Evolutionary conservation across 2,888 invertebrate species (phyloP), one percentile per base, ranked within the genome.

Genomic region (Zaprionus lineosus): DNA sequence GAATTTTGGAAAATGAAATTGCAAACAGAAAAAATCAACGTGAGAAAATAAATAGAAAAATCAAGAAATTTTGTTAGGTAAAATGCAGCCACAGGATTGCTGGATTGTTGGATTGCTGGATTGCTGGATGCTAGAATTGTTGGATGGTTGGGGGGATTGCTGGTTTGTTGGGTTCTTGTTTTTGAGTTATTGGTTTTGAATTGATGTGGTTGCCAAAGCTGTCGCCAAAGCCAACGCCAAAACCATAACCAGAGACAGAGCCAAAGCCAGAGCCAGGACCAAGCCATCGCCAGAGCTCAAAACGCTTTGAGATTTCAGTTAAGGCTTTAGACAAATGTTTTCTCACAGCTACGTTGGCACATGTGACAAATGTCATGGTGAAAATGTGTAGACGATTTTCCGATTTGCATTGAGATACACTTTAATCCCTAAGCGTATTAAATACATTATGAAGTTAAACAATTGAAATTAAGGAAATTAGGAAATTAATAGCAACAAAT

Each of bases 181-280:
- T 78, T 78, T 78, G 77, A 78, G 84, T 73, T 78, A 81, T 78
- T 81, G 82, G 84, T 74, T 76, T 81, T 66, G 82, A 77, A 78
- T 84, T 77, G 84, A 77, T 70, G 65, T 52, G 70, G 53, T 44
- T 44, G 43, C 47, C 44, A 56, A 40, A 26, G 37, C 47, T 41
- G 59, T 34, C 52, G 41, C 16, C 41, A 41, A 19, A 11, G 36
- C n/a, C n/a, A n/a, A n/a, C n/a, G n/a, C n/a, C n/a, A n/a, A n/a
- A n/a, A n/a, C n/a, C n/a, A n/a, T n/a, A n/a, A n/a, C n/a, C n/a
- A n/a, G n/a, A n/a, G n/a, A n/a, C n/a, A n/a, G n/a, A n/a, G n/a
- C n/a, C n/a, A n/a, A n/a, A n/a, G n/a, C n/a, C n/a, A n/a, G n/a
- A n/a, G n/a, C n/a, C n/a, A n/a, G n/a, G n/a, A n/a, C n/a, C n/a